Conservation (phyloP, 2,888 invertebrate species). For the Adelphocoris suturalis region DNA sequence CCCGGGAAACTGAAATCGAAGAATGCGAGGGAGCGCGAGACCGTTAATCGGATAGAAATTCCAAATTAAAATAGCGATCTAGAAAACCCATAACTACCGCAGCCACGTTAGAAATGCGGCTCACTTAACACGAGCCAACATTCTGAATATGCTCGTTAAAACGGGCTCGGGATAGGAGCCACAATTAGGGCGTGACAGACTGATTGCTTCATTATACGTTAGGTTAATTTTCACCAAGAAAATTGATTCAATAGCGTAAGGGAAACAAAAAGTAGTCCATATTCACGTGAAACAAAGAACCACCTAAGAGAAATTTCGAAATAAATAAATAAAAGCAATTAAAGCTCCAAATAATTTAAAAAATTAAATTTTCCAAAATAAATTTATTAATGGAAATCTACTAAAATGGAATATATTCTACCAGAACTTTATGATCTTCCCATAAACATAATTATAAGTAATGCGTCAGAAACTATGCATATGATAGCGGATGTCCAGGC, state of each 20-base stretch:
- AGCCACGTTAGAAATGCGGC: not conserved
- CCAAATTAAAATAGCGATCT: not conserved
- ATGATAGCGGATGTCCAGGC: no score
- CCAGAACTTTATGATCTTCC: no score
- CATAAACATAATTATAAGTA: no score
- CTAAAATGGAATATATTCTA: no score
- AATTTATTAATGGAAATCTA: no score
- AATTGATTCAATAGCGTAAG: not conserved
- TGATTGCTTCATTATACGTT: conserved; percentile 17
- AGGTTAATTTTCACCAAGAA: not conserved
- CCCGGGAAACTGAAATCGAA: not conserved
- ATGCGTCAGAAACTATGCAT: no score
- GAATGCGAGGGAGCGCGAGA: not conserved
- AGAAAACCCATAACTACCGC: not conserved
- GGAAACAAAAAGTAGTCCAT: no score
- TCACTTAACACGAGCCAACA: not conserved
- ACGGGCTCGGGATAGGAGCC: not conserved
- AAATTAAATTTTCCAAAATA: no score
- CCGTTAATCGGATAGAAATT: not conserved
- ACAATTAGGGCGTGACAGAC: conserved; percentile 13
- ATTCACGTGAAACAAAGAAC: no score
- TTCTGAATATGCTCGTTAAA: conserved; percentile 8
- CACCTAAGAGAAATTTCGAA: no score
- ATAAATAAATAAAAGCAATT: no score
- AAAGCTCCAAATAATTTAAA: no score